Conservation (phyloP, 1,140 invertebrate genomes). For the Aphelenchoides fujianensis region DNA sequence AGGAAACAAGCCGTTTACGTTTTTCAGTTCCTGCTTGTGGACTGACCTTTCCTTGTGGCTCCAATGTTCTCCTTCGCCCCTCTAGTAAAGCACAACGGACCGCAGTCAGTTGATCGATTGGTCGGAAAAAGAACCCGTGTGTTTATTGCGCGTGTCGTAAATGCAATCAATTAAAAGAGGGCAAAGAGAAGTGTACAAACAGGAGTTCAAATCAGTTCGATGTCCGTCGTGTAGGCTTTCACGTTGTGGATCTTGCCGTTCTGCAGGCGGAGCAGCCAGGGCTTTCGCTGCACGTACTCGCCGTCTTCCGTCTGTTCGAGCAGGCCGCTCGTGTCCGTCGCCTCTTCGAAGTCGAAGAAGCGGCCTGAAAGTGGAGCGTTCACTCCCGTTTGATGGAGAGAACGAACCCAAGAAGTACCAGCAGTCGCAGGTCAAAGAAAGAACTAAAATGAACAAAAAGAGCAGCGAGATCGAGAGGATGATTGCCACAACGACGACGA, state of each 20-base stretch:
- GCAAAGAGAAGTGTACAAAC: no score
- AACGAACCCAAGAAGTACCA: conserved; percentile 11
- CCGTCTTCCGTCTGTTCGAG: not conserved
- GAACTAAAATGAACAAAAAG: conserved; percentile 19
- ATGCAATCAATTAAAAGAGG: no score
- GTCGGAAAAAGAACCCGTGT: no score
- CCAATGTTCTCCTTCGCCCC: no score
- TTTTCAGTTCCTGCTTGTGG: no score
- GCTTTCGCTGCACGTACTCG: not conserved
- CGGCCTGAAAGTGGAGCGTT: conserved; percentile 3
- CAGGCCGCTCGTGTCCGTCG: conserved; percentile 8
- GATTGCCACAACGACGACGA: conserved; percentile 3
- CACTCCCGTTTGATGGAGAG: no score
- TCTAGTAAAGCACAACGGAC: no score
- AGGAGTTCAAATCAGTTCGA: conserved; percentile 11
- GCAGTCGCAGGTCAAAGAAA: conserved; percentile 15
- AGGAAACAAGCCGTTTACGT: no score
- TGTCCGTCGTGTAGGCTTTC: conserved; percentile 6
- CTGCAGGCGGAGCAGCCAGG: conserved; percentile 11
- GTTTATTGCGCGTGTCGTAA: no score
- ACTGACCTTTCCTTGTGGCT: no score
- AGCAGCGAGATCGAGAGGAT: not conserved
- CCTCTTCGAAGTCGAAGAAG: conserved; percentile 18
- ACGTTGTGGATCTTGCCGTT: conserved; percentile 17
- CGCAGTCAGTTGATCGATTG: no score